Percentiles rank a stretch among this genome's conserved stretches.
Evolutionary conservation across 2,113 vertebrate genomes (phyloP).

Genomic region (Apus apus): DNA sequence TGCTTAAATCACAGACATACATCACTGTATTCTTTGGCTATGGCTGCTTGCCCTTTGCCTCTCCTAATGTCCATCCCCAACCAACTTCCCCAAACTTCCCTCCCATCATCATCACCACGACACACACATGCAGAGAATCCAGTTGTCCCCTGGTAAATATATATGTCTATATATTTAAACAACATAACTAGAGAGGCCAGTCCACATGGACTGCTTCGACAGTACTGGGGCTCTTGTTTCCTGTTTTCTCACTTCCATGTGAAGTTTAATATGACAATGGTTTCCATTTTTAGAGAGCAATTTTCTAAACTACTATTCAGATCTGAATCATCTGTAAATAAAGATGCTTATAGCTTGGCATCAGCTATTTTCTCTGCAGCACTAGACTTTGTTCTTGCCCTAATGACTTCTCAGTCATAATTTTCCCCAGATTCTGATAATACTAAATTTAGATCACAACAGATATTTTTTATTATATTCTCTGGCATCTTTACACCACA

Average conservation of each 20-base stretch:
- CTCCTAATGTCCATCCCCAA: background rate
- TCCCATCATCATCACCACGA: background rate
- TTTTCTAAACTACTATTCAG: background rate
- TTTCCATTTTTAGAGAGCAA: conserved; percentile 27
- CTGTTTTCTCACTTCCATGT: background rate
- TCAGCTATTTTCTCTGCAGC: background rate
- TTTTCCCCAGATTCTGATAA: conserved; percentile 46
- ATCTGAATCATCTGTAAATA: conserved; percentile 26
- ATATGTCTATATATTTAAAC: background rate
- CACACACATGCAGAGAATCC: background rate
- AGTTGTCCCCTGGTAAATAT: background rate
- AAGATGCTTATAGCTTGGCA: conserved; percentile 27
- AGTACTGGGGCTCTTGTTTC: background rate
- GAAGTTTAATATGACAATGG: background rate
- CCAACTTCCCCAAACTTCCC: background rate
- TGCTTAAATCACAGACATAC: background rate
- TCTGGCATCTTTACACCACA: conserved; percentile 24
- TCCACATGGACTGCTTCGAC: background rate
- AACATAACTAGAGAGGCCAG: background rate
- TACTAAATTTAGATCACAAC: conserved; percentile 40
- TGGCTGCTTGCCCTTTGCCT: background rate
- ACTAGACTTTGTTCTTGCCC: conserved; percentile 28
- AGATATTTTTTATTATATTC: conserved; percentile 34
- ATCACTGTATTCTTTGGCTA: background rate
- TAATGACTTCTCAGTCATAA: conserved; percentile 14